Conservation (phyloP, 2,888 invertebrate genomes). For the Tenthredo amoena region DNA sequence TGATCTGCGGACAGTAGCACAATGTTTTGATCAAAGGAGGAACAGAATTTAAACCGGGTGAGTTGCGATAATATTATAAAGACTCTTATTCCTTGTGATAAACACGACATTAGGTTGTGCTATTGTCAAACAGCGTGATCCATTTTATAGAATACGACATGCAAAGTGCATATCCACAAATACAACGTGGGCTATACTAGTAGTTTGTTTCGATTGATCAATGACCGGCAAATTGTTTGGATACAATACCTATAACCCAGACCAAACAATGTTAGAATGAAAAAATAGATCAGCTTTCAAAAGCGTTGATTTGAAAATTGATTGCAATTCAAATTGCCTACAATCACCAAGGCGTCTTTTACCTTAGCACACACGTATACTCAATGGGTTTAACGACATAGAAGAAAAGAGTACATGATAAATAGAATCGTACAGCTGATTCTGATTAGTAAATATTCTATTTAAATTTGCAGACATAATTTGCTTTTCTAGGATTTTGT, state of each 20-base stretch:
- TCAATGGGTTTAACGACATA: not conserved
- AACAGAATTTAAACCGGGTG: not conserved
- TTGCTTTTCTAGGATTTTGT: slow-evolving; percentile 4
- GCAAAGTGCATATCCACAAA: slow-evolving; percentile 15
- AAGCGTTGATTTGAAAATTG: not conserved
- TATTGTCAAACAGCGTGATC: slow-evolving; percentile 5
- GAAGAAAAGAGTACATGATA: slow-evolving; percentile 4
- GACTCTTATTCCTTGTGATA: slow-evolving; percentile 9
- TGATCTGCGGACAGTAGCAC: not conserved
- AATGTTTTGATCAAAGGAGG: not conserved
- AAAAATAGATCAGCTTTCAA: not conserved
- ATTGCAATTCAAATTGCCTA: not conserved
- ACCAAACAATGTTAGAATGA: not conserved
- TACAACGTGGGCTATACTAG: not conserved
- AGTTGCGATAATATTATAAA: not conserved
- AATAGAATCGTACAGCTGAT: not conserved
- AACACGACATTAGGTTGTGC: not conserved
- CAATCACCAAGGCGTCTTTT: not conserved
- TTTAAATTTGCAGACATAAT: slow-evolving; percentile 23
- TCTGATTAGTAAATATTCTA: slow-evolving; percentile 13
- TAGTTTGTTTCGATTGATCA: not conserved
- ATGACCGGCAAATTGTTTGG: not conserved
- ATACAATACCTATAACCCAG: not conserved
- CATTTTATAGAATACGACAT: slow-evolving; percentile 4
- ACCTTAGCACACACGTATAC: not conserved